Evolutionary conservation across 2,888 invertebrate genomes (phyloP), one percentile per base, ranked within the genome.

Genomic region (Lamproptera curius): DNA sequence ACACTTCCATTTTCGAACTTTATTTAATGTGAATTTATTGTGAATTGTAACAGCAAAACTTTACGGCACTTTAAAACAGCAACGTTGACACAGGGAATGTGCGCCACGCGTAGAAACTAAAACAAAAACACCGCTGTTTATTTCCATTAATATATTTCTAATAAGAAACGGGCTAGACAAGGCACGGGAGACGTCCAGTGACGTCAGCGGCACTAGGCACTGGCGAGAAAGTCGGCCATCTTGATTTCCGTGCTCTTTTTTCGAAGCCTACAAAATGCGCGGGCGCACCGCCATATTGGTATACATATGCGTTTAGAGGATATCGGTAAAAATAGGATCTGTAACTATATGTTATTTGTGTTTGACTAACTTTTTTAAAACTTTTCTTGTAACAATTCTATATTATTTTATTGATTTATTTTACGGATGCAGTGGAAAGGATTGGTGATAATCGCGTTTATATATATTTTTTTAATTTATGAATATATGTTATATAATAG

Each of bases 181-280:
- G 58, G 61, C 58, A 67, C 78, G 79, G 83, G 84, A 79, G 83
- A 85, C 83, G 76, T 74, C 69, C 75, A 57, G 77, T 87, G 87
- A 87, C 86, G 87, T 87, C 86, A 87, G 79, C 68, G 64, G 58
- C 70, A 68, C 77, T 85, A 86, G 82, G 75, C 70, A 85, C 85
- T 86, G 84, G 60, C 78, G 80, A 76, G 83, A 82, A 83, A 83
- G 81, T 77, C 86, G 62, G 87, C 87, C 87, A 87, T 87, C 73
- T 87, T 86, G 83, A 61, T 70, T n/a, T 70, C 61, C 76, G 70
- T 81, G 70, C 69, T 80, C 78, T 80, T 86, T 86, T 79, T 81
- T 85, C 75, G 70, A 85, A 85, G 76, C 85, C 83, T 81, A 83
- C 73, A 59, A 76, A 79, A 71, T 80, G 79, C 80, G 80, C 79